phyloP scores from a whole-genome alignment of 2,113 vertebrate species.

The Arenaria interpres region DNA sequence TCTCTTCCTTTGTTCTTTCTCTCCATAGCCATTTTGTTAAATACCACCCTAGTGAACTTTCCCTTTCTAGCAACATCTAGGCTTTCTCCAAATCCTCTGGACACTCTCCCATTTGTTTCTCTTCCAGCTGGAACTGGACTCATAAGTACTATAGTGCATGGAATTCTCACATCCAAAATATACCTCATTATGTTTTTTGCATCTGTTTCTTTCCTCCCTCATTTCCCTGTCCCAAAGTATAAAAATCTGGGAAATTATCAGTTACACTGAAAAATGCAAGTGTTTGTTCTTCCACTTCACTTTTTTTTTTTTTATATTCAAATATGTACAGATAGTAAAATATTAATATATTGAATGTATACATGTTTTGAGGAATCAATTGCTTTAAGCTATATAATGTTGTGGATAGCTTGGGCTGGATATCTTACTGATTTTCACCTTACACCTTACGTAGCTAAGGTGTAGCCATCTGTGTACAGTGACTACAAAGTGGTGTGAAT shows the following conservation, averaged over 20 bases:
- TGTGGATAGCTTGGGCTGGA: neutral
- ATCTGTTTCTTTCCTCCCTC: neutral
- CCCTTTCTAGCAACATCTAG: neutral
- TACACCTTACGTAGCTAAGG: neutral
- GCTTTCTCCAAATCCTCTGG: conserved; percentile 7
- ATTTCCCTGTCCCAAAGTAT: neutral
- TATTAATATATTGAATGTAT: neutral
- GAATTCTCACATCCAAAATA: neutral
- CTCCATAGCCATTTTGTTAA: neutral
- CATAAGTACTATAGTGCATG: neutral
- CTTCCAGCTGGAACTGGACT: neutral
- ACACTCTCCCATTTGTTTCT: neutral
- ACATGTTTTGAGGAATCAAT: neutral
- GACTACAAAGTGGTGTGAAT: neutral
- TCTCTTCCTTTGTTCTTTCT: neutral
- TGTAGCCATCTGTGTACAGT: neutral
- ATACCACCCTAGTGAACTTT: neutral
- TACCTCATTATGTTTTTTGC: neutral
- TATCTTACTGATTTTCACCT: neutral
- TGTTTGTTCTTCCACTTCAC: neutral
- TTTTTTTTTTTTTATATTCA: neutral
- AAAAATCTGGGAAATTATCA: neutral
- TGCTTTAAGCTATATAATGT: neutral
- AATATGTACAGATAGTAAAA: neutral
- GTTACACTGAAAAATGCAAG: neutral